phyloP scores from a whole-genome alignment of 2,113 vertebrate species.

The Nematolebias whitei region DNA sequence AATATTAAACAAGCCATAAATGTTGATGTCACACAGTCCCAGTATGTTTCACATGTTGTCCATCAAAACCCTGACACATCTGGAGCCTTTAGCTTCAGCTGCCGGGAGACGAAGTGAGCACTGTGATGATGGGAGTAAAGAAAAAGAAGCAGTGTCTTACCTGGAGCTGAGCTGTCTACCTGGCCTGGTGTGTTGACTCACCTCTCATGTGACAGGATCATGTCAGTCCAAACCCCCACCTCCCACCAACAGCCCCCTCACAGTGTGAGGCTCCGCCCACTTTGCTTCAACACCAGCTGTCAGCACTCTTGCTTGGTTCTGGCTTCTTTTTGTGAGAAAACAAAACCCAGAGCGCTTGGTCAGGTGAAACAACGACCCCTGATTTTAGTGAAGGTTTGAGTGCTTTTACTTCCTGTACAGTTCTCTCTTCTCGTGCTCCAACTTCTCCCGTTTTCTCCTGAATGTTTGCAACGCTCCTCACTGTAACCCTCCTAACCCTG shows the following conservation, averaged over 20 bases:
- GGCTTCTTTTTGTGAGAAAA: slow-evolving; percentile 65
- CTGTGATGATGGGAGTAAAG: too few species aligned
- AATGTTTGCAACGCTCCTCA: fast-evolving
- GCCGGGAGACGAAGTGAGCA: too few species aligned
- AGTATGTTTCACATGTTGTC: not conserved
- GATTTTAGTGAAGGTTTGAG: not conserved
- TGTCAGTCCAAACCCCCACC: slow-evolving; percentile 51
- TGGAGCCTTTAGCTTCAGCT: not conserved
- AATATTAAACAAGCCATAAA: not conserved
- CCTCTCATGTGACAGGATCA: slow-evolving; percentile 58
- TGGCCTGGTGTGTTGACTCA: slow-evolving; percentile 31
- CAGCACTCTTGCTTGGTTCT: slow-evolving; percentile 71
- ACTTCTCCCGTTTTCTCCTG: not conserved
- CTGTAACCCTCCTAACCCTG: too few species aligned
- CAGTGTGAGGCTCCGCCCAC: slow-evolving; percentile 42
- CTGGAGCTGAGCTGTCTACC: slow-evolving; percentile 49
- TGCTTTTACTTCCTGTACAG: not conserved
- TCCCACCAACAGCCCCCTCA: too few species aligned
- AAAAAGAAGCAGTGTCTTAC: slow-evolving; percentile 70
- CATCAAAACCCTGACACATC: not conserved
- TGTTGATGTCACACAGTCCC: not conserved
- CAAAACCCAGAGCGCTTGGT: slow-evolving; percentile 30
- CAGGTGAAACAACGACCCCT: slow-evolving; percentile 43
- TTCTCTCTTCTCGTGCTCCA: not conserved
- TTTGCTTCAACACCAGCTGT: slow-evolving; percentile 44